phyloP scores from a whole-genome alignment of 2,797 vertebrate genomes.

The Falco rusticolus region DNA sequence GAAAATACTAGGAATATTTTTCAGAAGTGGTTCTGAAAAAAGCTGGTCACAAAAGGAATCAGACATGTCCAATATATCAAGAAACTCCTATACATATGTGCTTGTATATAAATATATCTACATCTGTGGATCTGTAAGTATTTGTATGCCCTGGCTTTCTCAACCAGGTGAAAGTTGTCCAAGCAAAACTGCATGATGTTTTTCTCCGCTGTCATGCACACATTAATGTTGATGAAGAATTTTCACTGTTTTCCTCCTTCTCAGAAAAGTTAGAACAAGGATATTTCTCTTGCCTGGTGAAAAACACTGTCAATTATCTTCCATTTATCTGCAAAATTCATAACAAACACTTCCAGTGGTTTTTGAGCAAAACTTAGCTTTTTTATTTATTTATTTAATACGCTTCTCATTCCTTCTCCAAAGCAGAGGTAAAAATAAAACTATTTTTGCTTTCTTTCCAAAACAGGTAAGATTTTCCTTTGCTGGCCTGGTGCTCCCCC shows the following conservation, averaged over 20 bases:
- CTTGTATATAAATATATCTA: background rate
- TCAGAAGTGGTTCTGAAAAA: background rate
- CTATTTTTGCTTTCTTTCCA: slow-evolving; percentile 47
- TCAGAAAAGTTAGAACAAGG: background rate
- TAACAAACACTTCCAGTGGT: background rate
- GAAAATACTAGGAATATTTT: background rate
- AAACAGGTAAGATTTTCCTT: slow-evolving; percentile 58
- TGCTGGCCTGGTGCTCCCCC: background rate
- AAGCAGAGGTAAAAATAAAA: slow-evolving; percentile 46
- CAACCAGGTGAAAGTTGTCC: slow-evolving; percentile 16
- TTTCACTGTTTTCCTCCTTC: background rate
- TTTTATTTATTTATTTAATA: background rate
- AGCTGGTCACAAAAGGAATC: background rate
- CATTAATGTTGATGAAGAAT: background rate
- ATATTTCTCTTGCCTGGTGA: background rate
- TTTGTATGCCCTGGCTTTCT: background rate
- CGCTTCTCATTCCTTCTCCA: background rate
- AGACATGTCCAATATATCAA: background rate
- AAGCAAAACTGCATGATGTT: slow-evolving; percentile 17
- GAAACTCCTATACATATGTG: background rate
- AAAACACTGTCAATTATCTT: background rate
- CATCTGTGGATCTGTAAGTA: background rate
- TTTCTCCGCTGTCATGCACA: background rate
- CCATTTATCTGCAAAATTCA: background rate
- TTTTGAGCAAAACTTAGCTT: background rate